A percentile compares a stretch with the other conserved stretches of the same genome.
Evolutionary conservation across 2,797 vertebrate genomes (phyloP).

Genomic region (Hybognathus amarus): DNA sequence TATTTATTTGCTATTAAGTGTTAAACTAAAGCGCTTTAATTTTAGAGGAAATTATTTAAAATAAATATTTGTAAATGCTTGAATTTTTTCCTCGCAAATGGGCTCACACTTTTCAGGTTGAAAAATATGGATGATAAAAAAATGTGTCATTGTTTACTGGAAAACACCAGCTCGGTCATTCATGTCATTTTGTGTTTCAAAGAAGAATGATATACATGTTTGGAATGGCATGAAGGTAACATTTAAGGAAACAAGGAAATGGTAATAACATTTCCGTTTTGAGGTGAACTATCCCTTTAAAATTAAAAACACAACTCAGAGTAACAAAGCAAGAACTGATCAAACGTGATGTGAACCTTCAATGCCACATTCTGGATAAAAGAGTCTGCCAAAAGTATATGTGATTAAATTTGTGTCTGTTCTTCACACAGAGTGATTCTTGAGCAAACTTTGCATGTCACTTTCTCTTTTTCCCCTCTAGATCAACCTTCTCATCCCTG

Average conservation of each 20-base stretch:
- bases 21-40: neutral
- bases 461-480: neutral
- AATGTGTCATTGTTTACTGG: neutral
- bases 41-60: neutral
- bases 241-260: too few relatives aligned
- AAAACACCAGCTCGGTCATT: neutral
- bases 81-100: neutral
- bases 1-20: neutral
- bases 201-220: neutral
- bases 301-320: neutral
- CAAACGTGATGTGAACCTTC: neutral
- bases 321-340: neutral
- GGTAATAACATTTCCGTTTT: neutral
- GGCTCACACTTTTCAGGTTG: neutral
- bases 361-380: neutral
- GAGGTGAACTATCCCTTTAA: neutral
- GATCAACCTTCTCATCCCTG: neutral
- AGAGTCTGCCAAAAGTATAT: neutral
- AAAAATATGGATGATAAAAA: neutral
- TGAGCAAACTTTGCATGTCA: neutral
- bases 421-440: neutral
- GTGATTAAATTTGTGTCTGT: neutral
- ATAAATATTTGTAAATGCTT: neutral
- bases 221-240: neutral
- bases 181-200: neutral